Evolutionary conservation across 1,140 invertebrate species (phyloP).

Genomic region (Mercenaria mercenaria): DNA sequence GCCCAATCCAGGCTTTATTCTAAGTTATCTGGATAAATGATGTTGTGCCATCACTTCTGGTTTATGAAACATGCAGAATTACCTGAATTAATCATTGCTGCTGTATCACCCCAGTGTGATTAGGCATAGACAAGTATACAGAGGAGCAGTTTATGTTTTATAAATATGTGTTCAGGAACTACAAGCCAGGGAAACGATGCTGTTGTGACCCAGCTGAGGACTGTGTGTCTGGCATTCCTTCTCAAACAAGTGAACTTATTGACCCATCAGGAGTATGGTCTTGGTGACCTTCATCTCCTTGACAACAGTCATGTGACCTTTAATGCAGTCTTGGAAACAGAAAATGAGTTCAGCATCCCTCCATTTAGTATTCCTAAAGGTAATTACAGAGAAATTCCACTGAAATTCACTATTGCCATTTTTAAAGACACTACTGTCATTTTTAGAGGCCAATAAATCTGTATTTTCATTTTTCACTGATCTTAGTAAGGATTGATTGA

Average conservation of each 20-base stretch:
- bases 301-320: slow-evolving; percentile 51
- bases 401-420: background rate
- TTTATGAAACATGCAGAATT: too few species aligned
- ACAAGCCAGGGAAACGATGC: slow-evolving; percentile 73
- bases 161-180: slow-evolving; percentile 76
- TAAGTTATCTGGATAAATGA: too few species aligned
- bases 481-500: too few species aligned
- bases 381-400: slow-evolving; percentile 72
- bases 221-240: slow-evolving; percentile 77
- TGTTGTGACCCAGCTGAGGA: slow-evolving; percentile 65
- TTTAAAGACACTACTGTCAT: too few species aligned
- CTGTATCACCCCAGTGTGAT: too few species aligned
- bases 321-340: slow-evolving; percentile 35
- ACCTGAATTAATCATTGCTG: too few species aligned
- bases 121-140: too few species aligned
- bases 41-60: too few species aligned
- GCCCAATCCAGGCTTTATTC: too few species aligned
- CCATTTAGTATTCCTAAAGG: slow-evolving; percentile 86
- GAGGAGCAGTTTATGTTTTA: too few species aligned
- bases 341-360: slow-evolving; percentile 82
- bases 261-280: slow-evolving; percentile 71
- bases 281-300: slow-evolving; percentile 73
- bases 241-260: slow-evolving; percentile 76
- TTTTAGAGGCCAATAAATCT: too few species aligned
- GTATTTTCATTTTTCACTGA: too few species aligned